phyloP scores from a whole-genome alignment of 1,140 invertebrate species.

The Latrodectus geometricus region DNA sequence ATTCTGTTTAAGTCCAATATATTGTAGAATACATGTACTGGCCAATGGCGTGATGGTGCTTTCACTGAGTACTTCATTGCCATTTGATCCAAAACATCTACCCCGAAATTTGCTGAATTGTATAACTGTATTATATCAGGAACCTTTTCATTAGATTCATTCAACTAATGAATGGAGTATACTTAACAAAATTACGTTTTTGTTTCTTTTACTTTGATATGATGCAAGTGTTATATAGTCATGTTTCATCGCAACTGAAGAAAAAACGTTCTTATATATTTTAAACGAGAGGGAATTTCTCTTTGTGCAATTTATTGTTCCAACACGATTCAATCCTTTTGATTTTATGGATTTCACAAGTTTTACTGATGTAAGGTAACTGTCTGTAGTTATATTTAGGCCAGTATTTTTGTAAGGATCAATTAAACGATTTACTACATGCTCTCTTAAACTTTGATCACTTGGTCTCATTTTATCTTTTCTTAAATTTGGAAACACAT shows the following conservation, averaged over 20 bases:
- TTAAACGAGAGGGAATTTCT: constrained; percentile 19
- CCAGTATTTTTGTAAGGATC: no score
- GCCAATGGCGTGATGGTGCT: constrained; percentile 39
- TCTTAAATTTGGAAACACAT: constrained; percentile 55
- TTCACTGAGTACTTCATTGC: constrained; percentile 11
- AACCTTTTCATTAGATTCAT: not conserved
- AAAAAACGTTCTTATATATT: not conserved
- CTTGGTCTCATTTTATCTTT: constrained; percentile 28
- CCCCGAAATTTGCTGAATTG: constrained; percentile 13
- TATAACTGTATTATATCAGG: constrained; percentile 11
- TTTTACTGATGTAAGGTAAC: constrained; percentile 56
- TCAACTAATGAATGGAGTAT: no score
- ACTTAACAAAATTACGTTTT: no score
- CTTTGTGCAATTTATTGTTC: no score
- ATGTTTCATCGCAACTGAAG: not conserved
- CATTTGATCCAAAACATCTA: constrained; percentile 47
- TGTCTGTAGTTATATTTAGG: constrained; percentile 14
- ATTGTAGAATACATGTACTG: constrained; percentile 58
- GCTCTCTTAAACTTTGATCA: not conserved
- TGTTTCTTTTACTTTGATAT: no score
- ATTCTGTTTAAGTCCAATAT: constrained; percentile 29
- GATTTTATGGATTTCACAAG: constrained; percentile 21
- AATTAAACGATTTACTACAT: constrained; percentile 22
- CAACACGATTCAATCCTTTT: not conserved
- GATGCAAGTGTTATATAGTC: no score